phyloP scores from a whole-genome alignment of 1,140 invertebrate species.

The Araneus ventricosus region DNA sequence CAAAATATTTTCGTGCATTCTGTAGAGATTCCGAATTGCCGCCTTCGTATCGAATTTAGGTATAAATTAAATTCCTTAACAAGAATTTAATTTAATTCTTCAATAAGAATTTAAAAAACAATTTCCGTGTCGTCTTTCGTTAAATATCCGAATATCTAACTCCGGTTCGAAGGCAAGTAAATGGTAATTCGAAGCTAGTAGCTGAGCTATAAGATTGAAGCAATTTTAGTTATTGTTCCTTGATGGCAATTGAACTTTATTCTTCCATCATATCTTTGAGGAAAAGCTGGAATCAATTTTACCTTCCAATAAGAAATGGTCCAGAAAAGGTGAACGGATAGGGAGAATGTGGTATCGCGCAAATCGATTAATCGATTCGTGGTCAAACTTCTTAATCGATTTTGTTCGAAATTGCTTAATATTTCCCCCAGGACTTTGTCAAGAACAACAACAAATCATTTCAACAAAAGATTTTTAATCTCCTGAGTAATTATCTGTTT shows the following conservation, averaged over 20 bases:
- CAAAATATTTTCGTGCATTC: too few relatives aligned
- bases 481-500: too few relatives aligned
- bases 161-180: too few relatives aligned
- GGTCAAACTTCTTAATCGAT: conserved; percentile 47
- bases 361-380: conserved; percentile 51
- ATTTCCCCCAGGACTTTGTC: neutral
- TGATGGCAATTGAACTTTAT: neutral
- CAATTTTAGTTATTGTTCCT: neutral
- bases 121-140: too few relatives aligned
- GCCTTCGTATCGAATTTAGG: too few relatives aligned
- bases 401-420: conserved; percentile 15
- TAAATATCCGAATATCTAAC: too few relatives aligned
- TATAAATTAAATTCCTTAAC: too few relatives aligned
- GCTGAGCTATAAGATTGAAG: neutral
- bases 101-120: too few relatives aligned
- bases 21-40: too few relatives aligned
- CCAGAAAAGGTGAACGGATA: neutral
- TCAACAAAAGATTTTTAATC: neutral
- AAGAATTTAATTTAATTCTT: too few relatives aligned
- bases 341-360: conserved; percentile 33
- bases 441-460: neutral
- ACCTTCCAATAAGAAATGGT: conserved; percentile 33
- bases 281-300: neutral
- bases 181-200: too few relatives aligned
- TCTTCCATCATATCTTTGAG: neutral